Base-by-base conservation (phyloP, 2,888 invertebrate genomes). In the Xanthia icteritia region DNA sequence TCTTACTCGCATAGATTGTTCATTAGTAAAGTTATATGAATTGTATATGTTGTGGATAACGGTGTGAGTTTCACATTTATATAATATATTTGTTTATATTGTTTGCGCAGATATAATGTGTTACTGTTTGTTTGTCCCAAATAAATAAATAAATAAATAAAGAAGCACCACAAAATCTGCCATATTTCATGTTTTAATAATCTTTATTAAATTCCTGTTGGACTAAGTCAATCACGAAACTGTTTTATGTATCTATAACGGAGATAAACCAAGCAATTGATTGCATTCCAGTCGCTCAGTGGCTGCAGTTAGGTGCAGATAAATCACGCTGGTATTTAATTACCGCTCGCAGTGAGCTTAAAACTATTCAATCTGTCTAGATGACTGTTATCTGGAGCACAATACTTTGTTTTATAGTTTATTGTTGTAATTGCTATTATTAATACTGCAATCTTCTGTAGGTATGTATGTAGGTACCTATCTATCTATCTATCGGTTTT, bases 301-400 rank as follows among this genome's bases (percentile, higher is more conserved):
- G 27, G 72, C 54, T 77, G 69, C 64, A 82, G 48, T 80, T 63
- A 72, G 48, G 8, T 60, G 39, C 27, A 71, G 42, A 79, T 86
- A 79, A 70, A 76, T 82, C 66, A 75, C 39, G 48, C 60, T 54
- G 74, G 76, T 68, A 73, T 85, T 82, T 79, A 76, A 83, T 76
- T 76, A 83, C 58, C n/a, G 70, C 51, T 69, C 54, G 8, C n/a
- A 67, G 51, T 23, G 31, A 45, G 56, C 20, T 68, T 60, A 58
- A 63, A 83, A 73, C 58, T 74, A 45, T 73, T 71, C 56, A 27
- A 39, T 68, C 64, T 61, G 45, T 72, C 72, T 83, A 48, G 63
- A 54, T 71, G 66, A 58, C 56, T 69, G 45, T n/a, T 76, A 66
- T 82, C 51, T 82, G 15, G 81, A 17, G 27, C 63, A 67, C 48